These are phyloP conservation scores for Hydrochoerus hydrochaeris DNA, from an alignment of 2,113 vertebrate genomes.

Conservation along the genomic window DNA sequence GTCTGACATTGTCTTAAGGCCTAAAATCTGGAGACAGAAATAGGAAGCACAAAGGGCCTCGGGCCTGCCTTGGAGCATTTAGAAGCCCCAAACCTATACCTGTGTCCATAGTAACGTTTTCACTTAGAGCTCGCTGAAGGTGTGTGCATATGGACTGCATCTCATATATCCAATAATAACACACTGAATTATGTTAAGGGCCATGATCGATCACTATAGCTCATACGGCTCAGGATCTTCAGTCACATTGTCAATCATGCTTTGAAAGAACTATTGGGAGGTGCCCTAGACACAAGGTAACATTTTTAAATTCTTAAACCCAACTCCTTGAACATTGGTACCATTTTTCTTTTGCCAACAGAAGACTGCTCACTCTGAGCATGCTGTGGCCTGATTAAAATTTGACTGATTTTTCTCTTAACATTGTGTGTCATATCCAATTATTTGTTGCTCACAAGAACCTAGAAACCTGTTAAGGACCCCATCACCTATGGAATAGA, in stretches of 20 bases:
- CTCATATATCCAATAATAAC: neutral
- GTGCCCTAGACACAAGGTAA: neutral
- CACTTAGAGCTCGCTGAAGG: neutral
- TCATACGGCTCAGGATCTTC: neutral
- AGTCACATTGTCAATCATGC: neutral
- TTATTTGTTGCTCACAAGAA: neutral
- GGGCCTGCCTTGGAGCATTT: neutral
- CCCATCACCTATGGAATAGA: neutral
- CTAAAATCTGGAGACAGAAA: neutral
- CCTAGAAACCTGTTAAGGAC: neutral
- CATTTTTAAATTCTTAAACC: neutral
- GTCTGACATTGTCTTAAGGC: neutral
- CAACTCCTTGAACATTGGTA: neutral
- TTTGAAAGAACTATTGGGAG: neutral
- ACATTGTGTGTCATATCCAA: neutral
- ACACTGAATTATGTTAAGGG: neutral
- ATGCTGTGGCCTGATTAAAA: neutral
- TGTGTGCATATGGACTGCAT: neutral
- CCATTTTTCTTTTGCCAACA: neutral
- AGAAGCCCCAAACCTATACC: neutral
- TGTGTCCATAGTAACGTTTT: neutral
- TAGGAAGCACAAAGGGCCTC: neutral
- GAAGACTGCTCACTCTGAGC: neutral
- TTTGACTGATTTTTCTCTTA: neutral
- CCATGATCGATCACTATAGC: neutral